Base-by-base conservation (phyloP, 2,113 vertebrate species). In the Dasyprocta punctata region DNA sequence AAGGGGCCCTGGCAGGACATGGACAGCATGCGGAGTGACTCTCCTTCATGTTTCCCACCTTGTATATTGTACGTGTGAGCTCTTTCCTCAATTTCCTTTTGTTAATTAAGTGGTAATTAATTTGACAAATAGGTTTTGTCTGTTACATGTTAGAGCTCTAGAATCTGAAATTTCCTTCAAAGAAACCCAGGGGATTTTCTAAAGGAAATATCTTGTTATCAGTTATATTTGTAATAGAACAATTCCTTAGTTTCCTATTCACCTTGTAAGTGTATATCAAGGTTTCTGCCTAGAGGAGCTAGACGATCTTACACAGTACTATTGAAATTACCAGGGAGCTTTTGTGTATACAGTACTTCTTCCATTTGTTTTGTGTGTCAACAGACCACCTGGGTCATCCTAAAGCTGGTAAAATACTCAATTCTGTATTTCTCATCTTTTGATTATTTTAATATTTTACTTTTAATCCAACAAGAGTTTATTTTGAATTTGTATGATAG, bases 361-460 rank as follows among this genome's bases (percentile, higher is more conserved):
- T 73, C 4, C 3, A 3, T 67, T 97, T 61, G 5, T 83, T 86
- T 67, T 41, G 14, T 44, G 1, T 61, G 14, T 84, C 38, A n/a
- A 83, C 60, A 94, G 49, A 33, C 24, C 1, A 84, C 24, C 3
- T n/a, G 78, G 44, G 3, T 52, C 47, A 81, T 60, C 10, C 7
- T 69, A 82, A 92, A 67, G 41, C 33, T 88, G 41, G 60, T 84
- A 36, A n/a, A 60, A 33, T 78, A 82, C 20, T 77, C 22, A 30
- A 2, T 82, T 77, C 14, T 3, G 30, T 61, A 83, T 67, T 82
- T 93, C 67, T 56, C 6, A 63, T 71, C 19, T 65, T 36, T 67
- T 87, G 69, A 47, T 58, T 33, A 88, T 77, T 88, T 95, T 88
- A 82, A n/a, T 54, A 73, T 61, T 92, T 86, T 80, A 49, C 41